Evolutionary conservation across 2,888 invertebrate species (phyloP), one percentile per base, ranked within the genome.

Genomic region (Ormyrus pomaceus): DNA sequence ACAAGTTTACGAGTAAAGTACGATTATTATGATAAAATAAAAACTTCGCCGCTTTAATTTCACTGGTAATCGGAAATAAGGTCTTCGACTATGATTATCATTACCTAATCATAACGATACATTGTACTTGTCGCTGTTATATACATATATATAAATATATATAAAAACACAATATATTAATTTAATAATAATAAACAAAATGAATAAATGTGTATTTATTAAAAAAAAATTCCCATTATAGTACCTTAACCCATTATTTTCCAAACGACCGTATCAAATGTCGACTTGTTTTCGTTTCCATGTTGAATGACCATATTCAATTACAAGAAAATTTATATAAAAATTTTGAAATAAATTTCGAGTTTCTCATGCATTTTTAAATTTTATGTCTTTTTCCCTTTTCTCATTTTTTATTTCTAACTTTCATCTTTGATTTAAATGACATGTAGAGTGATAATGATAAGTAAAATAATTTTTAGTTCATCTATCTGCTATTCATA

Each of bases 81-180:
- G 85, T 86, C 86, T 88, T 89, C 85, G 86, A 87, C 73, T 88
- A 87, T 87, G 83, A 88, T 89, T 88, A 88, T 88, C 86, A 87
- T 87, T 87, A 87, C 80, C 82, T 87, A 89, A 89, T 88, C 87
- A 89, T 88, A 88, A 88, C 85, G 85, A 87, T 89, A 88, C 87
- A 88, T 89, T 89, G 88, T 89, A 89, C 87, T 89, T 89, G 88
- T 89, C 89, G 88, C 89, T 89, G 89, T 89, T 89, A 89, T 89
- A 88, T 88, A 87, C 86, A 87, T 88, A 88, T 86, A 88, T 85
- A 88, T 86, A 87, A 84, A 86, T 83, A 86, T 82, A 84, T 89
- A 88, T 88, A 88, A 84, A 86, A 85, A 86, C 85, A 86, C 87
- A 86, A 84, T 87, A 89, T 87, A 89, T 89, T 88, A 87, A 89